Evolutionary conservation across 2,888 invertebrate species (phyloP), one percentile per base, ranked within the genome.

Genomic region (Oscheius myriophilus): DNA sequence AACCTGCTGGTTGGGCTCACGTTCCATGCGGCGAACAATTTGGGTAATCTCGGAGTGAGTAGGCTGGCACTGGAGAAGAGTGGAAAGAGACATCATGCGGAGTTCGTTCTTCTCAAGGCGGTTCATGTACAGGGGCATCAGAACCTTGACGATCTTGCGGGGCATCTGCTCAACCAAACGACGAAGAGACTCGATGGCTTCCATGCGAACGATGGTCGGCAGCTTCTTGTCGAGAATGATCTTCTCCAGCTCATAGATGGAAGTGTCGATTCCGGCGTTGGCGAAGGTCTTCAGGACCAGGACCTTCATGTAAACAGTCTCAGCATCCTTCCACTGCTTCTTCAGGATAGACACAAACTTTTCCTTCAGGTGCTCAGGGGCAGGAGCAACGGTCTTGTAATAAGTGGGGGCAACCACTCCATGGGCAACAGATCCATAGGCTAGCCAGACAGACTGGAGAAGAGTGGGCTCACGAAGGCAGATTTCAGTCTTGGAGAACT

Each of bases 171-270:
- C 71, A 52, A 52, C 63, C 59, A 63, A 70, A 45, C 67, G 81
- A 57, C 84, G 79, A 62, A 85, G 76, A 43, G 84, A 80, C 55
- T 80, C 78, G 68, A 84, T 75, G 69, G 85, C 84, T 64, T 81
- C 73, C 55, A 70, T 69, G 65, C 83, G 81, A 58, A 82, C 76
- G 46, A 78, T 52, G 54, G 73, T 76, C 66, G 72, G 66, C 57
- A 81, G 71, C n/a, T 62, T 57, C 52, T 63, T 65, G 73, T 83
- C 76, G 25, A 67, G 39, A 70, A 84, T 81, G 76, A 86, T 82
- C 68, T 81, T 79, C 71, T 82, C 80, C 67, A 86, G 75, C 57
- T 79, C 70, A 64, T 69, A 49, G 59, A 83, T 71, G 55, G 76
- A 69, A 51, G 71, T 57, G 62, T 82, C 81, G 53, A 84, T 67